Percentiles rank a stretch among this genome's conserved stretches.
phyloP scores from a whole-genome alignment of 2,888 invertebrate species.

The Tipula unca region DNA sequence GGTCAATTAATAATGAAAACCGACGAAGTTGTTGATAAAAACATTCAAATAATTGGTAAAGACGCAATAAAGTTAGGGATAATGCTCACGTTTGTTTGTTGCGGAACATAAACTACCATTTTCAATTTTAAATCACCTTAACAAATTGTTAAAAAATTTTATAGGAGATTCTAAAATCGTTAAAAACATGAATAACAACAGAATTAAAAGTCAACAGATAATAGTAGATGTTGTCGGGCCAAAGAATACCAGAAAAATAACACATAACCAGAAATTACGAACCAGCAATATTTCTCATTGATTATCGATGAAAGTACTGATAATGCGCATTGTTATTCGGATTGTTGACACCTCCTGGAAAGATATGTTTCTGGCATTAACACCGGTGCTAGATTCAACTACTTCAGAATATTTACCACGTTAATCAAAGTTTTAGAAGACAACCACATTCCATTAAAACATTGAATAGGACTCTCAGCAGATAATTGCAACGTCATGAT shows the following conservation, averaged over 20 bases:
- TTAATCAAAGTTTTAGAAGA: not conserved
- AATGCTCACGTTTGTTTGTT: conserved; percentile 16
- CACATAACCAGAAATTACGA: conserved; percentile 1
- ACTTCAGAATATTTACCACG: not conserved
- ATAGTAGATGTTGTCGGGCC: conserved; percentile 20
- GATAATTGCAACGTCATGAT: conserved; percentile 24
- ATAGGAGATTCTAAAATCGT: conserved; percentile 21
- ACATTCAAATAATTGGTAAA: too few relatives aligned
- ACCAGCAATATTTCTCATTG: conserved; percentile 22
- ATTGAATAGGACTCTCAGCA: conserved; percentile 20
- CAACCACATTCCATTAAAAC: not conserved
- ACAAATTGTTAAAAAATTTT: not conserved
- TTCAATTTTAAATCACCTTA: not conserved
- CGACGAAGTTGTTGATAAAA: too few relatives aligned
- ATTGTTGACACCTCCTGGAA: conserved; percentile 9
- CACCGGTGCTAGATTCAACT: not conserved
- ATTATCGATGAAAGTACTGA: conserved; percentile 23
- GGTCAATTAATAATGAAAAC: too few relatives aligned
- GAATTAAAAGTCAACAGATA: conserved; percentile 21
- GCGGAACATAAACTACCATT: conserved; percentile 22
- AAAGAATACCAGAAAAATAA: conserved; percentile 20
- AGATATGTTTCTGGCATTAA: not conserved
- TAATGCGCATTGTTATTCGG: conserved; percentile 21
- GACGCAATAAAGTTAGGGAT: conserved; percentile 19
- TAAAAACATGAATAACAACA: conserved; percentile 17